Conservation (phyloP, 2,797 vertebrate genomes). For the Ispidina picta region DNA sequence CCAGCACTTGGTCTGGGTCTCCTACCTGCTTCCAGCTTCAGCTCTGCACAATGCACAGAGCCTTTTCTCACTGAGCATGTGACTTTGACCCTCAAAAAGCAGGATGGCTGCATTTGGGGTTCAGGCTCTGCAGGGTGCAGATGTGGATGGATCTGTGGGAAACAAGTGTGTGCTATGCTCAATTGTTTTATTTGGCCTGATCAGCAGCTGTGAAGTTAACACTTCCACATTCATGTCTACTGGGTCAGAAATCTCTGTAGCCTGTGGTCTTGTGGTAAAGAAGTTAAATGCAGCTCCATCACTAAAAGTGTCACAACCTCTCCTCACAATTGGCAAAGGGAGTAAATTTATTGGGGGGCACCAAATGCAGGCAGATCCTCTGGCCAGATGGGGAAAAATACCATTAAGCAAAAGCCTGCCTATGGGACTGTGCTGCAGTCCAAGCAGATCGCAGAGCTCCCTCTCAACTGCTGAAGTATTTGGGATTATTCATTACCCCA, state of each 20-base stretch:
- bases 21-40: rapidly evolving
- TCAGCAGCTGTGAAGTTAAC: background rate
- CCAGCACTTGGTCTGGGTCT: background rate
- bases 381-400: background rate
- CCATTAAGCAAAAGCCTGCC: background rate
- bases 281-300: background rate
- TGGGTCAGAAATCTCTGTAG: background rate
- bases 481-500: constrained; percentile 29
- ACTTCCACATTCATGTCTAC: background rate
- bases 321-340: background rate
- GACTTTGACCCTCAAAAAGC: background rate
- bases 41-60: rapidly evolving
- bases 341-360: background rate
- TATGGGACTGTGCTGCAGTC: background rate
- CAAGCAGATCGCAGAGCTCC: background rate
- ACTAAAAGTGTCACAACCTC: background rate
- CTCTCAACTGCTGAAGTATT: background rate
- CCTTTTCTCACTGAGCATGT: background rate
- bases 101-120: background rate
- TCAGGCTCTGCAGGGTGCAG: background rate
- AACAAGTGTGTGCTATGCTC: background rate
- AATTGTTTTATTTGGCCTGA: background rate
- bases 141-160: background rate
- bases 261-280: background rate
- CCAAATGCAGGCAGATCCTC: background rate